phyloP scores from a whole-genome alignment of 2,888 invertebrate species.

The Deroplatys truncata region DNA sequence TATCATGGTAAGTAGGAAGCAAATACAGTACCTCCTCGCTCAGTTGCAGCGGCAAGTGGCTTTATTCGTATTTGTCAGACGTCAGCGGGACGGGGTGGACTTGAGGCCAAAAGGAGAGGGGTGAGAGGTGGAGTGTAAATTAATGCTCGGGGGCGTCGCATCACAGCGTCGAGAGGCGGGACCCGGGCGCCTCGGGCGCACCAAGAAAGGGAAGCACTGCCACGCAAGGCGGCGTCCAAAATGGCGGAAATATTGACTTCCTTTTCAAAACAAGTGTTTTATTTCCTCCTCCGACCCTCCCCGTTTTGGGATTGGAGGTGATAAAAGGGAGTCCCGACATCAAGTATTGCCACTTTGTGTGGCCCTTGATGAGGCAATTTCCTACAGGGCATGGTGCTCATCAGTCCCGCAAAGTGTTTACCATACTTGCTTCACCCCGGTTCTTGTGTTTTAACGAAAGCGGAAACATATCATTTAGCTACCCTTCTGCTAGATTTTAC shows the following conservation, averaged over 20 bases:
- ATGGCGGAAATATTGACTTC: constrained; percentile 22
- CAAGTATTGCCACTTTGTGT: constrained; percentile 1
- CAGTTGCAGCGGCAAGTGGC: background rate
- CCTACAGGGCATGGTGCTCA: background rate
- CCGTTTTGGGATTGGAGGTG: background rate
- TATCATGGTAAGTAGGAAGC: background rate
- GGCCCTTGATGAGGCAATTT: constrained; percentile 6
- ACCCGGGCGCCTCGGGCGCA: background rate
- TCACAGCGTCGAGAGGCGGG: background rate
- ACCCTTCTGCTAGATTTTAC: too few species aligned
- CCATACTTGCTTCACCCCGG: too few species aligned
- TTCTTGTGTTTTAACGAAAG: too few species aligned
- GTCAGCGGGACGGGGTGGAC: background rate
- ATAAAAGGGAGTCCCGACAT: background rate
- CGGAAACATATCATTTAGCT: too few species aligned
- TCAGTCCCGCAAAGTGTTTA: background rate
- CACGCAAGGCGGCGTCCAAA: constrained; percentile 10
- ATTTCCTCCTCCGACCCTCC: background rate
- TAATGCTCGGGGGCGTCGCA: constrained; percentile 4
- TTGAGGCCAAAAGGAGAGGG: background rate
- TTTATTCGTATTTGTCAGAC: background rate
- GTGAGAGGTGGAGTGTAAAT: constrained; percentile 1
- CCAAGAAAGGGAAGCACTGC: background rate
- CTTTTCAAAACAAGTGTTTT: constrained; percentile 16
- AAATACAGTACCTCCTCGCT: background rate